A percentile compares a stretch with the other conserved stretches of the same genome.
Evolutionary conservation across 2,113 vertebrate genomes (phyloP).

Genomic region (Sorex fumeus): DNA sequence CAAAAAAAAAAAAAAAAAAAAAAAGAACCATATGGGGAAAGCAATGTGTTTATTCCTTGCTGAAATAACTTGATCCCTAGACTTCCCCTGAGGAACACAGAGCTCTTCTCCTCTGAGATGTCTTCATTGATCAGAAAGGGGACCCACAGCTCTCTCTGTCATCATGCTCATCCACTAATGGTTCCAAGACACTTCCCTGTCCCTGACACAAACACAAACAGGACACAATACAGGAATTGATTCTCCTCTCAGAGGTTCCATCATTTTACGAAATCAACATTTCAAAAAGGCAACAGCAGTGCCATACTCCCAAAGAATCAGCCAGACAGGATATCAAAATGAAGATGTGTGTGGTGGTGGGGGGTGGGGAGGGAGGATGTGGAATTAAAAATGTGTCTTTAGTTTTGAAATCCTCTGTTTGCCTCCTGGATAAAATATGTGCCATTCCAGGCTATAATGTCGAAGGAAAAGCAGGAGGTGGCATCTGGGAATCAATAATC

Average conservation of each 20-base stretch:
- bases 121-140: constrained; percentile 14
- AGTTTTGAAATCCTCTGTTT: neutral
- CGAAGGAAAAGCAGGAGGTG: neutral
- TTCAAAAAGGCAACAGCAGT: constrained; percentile 26
- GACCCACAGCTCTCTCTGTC: neutral
- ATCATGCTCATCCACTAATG: neutral
- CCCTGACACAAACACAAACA: no score
- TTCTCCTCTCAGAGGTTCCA: neutral
- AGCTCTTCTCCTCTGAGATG: constrained; percentile 19
- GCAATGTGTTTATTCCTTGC: neutral
- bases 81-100: neutral
- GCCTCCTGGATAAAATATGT: neutral
- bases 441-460: neutral
- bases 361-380: neutral
- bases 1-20: no score
- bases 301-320: neutral
- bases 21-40: no score
- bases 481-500: neutral
- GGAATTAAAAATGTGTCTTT: neutral
- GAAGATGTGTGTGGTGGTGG: no score
- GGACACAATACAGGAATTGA: neutral
- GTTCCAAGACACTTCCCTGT: neutral
- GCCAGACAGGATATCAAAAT: neutral
- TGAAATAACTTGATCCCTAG: neutral
- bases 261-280: constrained; percentile 2